Base-by-base conservation (phyloP, 1,140 invertebrate species). In the Pomacea maculata region DNA sequence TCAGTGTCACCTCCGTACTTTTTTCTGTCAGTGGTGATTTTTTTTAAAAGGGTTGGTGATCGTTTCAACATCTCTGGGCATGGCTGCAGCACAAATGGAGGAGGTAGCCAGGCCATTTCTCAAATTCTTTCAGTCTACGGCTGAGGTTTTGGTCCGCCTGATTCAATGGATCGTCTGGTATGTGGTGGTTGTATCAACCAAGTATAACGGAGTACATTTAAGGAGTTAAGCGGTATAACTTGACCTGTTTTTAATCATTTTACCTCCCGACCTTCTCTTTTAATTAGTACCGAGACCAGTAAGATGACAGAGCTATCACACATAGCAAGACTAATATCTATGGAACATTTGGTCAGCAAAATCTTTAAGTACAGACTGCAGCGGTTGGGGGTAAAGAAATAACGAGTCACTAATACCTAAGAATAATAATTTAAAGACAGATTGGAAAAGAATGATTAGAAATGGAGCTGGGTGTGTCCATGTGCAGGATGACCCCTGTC, bases 71-170 rank as follows among this genome's bases (percentile, higher is more conserved):
- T 73, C 80, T 11, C 19, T 86, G 52, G 85, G 85, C 34, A 86
- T 92, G 17, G 96, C 98, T 25, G 95, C 95, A 4, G 94, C 94
- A 25, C 95, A 97, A 1, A 97, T 97, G 94, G 97, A 96, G 95
- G 95, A 89, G 92, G 91, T 87, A 15, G 81, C 65, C 21, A 72
- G 61, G 52, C 83, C 81, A 17, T 87, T 88, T 61, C 75, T 85
- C 17, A 65, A 75, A 8, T 86, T 88, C 81, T 87, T 87, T 77
- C 55, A 52, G 15, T 75, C 86, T 12, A 77, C 81, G 9, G 79
- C 82, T 12, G 73, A 82, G n/a, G 79, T 87, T 19, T 79, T 86
- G n/a, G 84, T 85, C 70, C 75, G 57, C 29, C 65, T 87, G 2
- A 78, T 87, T 75, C 80, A 74, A 17, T 83, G 83, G 83, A 80